Conservation (phyloP, 53 echinoderm and acorn worm genomes). For the Pentamera pediparva region DNA sequence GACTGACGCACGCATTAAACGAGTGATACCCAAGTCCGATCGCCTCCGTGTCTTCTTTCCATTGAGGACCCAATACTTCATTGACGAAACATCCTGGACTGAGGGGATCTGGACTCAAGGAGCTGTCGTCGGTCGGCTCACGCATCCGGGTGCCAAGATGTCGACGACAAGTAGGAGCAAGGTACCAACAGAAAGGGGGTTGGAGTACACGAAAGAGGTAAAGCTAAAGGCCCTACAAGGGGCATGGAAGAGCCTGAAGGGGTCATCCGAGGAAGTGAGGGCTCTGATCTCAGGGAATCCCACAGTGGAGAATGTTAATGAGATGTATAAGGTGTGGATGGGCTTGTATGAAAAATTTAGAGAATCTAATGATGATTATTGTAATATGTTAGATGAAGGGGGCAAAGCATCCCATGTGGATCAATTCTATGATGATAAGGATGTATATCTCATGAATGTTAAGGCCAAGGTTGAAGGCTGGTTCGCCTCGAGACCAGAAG, state of each 20-base stretch:
- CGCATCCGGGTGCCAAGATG: no score
- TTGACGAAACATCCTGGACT: no score
- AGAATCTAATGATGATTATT: conserved; percentile 26
- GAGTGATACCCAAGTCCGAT: no score
- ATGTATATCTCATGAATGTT: conserved; percentile 27
- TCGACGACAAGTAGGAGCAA: conserved; percentile 13
- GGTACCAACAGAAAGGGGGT: conserved; percentile 26
- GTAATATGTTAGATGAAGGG: conserved; percentile 20
- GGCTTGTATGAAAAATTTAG: conserved; percentile 30
- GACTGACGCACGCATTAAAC: no score
- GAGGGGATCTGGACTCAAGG: no score
- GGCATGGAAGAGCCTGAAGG: conserved; percentile 29
- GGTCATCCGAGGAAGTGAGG: conserved; percentile 10
- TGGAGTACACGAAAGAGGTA: conserved; percentile 23
- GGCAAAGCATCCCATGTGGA: not conserved
- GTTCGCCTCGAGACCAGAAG: conserved; percentile 1
- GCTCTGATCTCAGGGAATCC: conserved; percentile 32
- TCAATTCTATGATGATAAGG: conserved; percentile 34
- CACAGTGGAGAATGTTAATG: conserved; percentile 12
- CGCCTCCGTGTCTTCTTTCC: no score
- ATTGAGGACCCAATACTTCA: no score
- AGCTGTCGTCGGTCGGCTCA: no score
- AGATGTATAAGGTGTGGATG: conserved; percentile 37
- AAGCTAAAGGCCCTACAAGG: conserved; percentile 33
- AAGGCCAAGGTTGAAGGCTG: conserved; percentile 25